phyloP scores from a whole-genome alignment of 2,113 vertebrate genomes.

The Steatornis caripensis region DNA sequence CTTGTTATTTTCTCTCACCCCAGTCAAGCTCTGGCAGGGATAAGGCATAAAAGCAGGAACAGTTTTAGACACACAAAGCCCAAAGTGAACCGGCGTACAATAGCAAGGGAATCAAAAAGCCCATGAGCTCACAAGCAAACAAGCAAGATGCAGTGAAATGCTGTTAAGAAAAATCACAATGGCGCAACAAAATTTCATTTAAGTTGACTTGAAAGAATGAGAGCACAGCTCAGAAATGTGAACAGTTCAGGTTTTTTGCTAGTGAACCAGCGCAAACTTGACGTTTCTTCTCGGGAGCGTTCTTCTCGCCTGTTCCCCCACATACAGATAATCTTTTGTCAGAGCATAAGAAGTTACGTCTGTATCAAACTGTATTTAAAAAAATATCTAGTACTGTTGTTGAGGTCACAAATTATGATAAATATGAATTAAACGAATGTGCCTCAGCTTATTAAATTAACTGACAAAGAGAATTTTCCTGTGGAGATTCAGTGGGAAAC shows the following conservation, averaged over 20 bases:
- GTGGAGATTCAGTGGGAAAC: background rate
- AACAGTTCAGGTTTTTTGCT: background rate
- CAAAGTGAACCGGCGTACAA: background rate
- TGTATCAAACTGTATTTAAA: background rate
- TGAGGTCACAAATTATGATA: background rate
- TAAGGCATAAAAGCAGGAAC: background rate
- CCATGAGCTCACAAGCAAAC: background rate
- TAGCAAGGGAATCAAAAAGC: background rate
- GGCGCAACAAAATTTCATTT: background rate
- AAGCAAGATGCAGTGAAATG: background rate
- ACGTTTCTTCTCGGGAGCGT: background rate
- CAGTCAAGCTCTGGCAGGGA: background rate
- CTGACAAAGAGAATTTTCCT: background rate
- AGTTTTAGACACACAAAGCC: background rate
- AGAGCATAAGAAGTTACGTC: background rate
- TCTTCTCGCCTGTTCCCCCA: background rate
- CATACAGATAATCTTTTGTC: background rate
- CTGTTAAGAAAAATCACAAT: background rate
- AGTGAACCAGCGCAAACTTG: background rate
- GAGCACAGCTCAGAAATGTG: background rate
- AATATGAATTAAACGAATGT: background rate
- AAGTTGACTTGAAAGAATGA: background rate
- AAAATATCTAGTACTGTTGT: background rate
- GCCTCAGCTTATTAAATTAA: background rate
- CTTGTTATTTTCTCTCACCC: background rate